Percentiles rank a stretch among this genome's conserved stretches.
Conservation (phyloP, 2,888 invertebrate genomes). For the Euspilapteryx auroguttella region DNA sequence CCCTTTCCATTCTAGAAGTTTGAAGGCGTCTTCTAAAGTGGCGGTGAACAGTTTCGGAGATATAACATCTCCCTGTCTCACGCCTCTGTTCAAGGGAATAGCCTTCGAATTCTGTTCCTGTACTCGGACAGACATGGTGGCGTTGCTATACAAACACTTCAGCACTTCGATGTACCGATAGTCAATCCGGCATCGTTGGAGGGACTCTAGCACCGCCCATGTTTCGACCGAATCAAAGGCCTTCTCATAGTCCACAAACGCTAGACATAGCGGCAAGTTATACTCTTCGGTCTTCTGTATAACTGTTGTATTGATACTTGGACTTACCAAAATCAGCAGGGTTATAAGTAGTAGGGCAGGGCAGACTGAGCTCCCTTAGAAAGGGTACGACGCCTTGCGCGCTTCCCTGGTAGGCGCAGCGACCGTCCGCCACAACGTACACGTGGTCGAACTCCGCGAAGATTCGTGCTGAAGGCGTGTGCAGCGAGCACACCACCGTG, state of each 20-base stretch:
- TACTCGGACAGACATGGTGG: too few species aligned
- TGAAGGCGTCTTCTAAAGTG: too few species aligned
- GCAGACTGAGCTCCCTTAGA: conserved; percentile 72
- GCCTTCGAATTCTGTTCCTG: too few species aligned
- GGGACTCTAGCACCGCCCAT: not conserved
- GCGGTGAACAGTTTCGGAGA: too few species aligned
- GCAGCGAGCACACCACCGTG: conserved; percentile 92
- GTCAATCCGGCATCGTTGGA: not conserved
- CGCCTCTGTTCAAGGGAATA: too few species aligned
- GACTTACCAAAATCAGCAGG: conserved; percentile 93
- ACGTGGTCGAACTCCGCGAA: conserved; percentile 92
- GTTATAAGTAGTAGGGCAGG: conserved; percentile 91
- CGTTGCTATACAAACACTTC: too few species aligned
- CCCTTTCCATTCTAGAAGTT: too few species aligned
- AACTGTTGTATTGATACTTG: conserved; percentile 2
- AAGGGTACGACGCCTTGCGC: conserved; percentile 81
- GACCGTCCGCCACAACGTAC: conserved; percentile 85
- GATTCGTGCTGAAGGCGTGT: conserved; percentile 93
- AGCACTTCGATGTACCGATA: not conserved
- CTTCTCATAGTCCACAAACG: too few species aligned
- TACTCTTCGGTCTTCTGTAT: too few species aligned
- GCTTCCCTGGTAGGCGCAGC: conserved; percentile 88
- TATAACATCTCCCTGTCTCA: too few species aligned
- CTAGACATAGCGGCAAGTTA: too few species aligned
- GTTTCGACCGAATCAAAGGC: too few species aligned